phyloP scores from a whole-genome alignment of 2,888 invertebrate genomes.

The Beris chalybata region DNA sequence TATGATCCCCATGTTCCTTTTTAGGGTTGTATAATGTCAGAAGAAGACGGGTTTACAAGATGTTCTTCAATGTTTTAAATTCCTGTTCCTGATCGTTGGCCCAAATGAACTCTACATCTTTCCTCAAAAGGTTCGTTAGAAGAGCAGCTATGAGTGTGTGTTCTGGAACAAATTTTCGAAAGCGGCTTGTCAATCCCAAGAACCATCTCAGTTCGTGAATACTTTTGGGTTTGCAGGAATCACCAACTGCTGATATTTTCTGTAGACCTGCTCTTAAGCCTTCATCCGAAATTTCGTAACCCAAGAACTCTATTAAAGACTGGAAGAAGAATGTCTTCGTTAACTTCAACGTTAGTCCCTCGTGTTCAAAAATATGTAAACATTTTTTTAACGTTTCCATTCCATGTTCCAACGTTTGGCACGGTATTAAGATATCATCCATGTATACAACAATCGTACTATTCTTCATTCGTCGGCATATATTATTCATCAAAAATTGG shows the following conservation, averaged over 20 bases:
- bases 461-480: too few relatives aligned
- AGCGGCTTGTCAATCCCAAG: constrained; percentile 45
- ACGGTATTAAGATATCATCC: too few relatives aligned
- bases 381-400: constrained; percentile 40
- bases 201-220: constrained; percentile 44
- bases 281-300: constrained; percentile 42
- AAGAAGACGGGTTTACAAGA: too few relatives aligned
- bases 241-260: constrained; percentile 43
- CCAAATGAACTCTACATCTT: too few relatives aligned
- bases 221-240: constrained; percentile 42
- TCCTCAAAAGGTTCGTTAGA: too few relatives aligned
- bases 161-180: constrained; percentile 47
- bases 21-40: too few relatives aligned
- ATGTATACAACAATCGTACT: too few relatives aligned
- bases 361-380: constrained; percentile 33
- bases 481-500: too few relatives aligned
- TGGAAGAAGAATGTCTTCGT: constrained; percentile 43
- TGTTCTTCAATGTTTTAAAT: too few relatives aligned
- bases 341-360: constrained; percentile 35
- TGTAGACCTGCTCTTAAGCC: constrained; percentile 42
- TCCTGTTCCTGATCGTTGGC: too few relatives aligned
- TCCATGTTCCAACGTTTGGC: constrained; percentile 12
- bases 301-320: constrained; percentile 42
- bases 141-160: too few relatives aligned
- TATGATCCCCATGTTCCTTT: too few relatives aligned